Percentiles rank a stretch among this genome's conserved stretches.
Evolutionary conservation across 2,797 vertebrate genomes (phyloP).

Genomic region (Sebastes hubbsi): DNA sequence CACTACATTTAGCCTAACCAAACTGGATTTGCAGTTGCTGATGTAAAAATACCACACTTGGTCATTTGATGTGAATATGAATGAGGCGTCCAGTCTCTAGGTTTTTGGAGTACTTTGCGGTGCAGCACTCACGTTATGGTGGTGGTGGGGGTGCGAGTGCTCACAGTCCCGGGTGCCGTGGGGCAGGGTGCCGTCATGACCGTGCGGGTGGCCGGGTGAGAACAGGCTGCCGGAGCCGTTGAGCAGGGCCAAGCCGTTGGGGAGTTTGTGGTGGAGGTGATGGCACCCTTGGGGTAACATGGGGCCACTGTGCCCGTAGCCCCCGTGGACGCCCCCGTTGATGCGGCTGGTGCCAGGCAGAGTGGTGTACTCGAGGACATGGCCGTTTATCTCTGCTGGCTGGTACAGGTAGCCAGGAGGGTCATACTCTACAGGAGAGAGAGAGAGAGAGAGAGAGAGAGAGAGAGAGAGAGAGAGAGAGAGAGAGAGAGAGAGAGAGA

Average conservation of each 20-base stretch:
- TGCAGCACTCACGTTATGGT: slow-evolving; percentile 79
- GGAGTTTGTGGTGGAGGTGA: slow-evolving; percentile 88
- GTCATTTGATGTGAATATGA: background rate
- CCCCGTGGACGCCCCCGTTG: slow-evolving; percentile 83
- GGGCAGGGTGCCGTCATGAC: slow-evolving; percentile 78
- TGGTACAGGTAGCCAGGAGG: slow-evolving; percentile 92
- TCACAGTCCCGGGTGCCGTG: slow-evolving; percentile 84
- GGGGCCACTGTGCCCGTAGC: slow-evolving; percentile 79
- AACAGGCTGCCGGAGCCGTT: slow-evolving; percentile 82
- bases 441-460: background rate
- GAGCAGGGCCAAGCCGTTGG: slow-evolving; percentile 83
- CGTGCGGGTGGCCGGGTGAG: slow-evolving; percentile 73
- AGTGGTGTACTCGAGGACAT: slow-evolving; percentile 89
- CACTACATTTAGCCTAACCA: slow-evolving; percentile 25
- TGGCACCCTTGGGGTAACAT: slow-evolving; percentile 86
- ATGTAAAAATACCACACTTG: background rate
- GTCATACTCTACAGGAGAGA: slow-evolving; percentile 87
- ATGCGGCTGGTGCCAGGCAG: slow-evolving; percentile 82
- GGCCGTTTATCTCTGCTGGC: slow-evolving; percentile 87
- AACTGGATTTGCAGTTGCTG: background rate
- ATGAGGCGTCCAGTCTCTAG: background rate
- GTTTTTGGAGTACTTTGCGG: background rate
- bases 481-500: slow-evolving; percentile 1
- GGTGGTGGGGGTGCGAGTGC: slow-evolving; percentile 83
- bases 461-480: background rate